Conservation (phyloP, 2,113 vertebrate genomes). For the Rhegmatorhina hoffmannsi region DNA sequence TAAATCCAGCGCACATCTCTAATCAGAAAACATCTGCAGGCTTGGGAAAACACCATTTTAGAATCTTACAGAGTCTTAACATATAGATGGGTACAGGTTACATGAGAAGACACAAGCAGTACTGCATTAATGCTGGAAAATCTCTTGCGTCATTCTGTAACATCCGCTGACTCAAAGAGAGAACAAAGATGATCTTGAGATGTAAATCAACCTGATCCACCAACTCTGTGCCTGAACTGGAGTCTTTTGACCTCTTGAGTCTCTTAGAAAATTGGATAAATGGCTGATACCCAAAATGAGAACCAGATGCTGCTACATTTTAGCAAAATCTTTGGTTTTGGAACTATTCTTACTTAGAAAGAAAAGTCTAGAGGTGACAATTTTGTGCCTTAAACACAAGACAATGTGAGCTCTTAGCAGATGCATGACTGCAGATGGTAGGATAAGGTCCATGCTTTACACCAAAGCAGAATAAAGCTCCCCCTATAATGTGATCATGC, state of each 20-base stretch:
- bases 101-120: background rate
- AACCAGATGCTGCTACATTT: constrained; percentile 26
- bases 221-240: background rate
- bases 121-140: background rate
- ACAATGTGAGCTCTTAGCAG: background rate
- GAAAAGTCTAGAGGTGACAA: background rate
- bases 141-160: background rate
- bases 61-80: background rate
- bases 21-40: background rate
- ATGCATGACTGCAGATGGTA: background rate
- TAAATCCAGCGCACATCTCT: background rate
- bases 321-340: background rate
- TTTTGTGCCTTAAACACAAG: background rate
- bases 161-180: background rate
- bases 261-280: background rate
- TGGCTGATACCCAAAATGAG: background rate
- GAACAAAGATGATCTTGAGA: background rate
- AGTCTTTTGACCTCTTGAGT: background rate
- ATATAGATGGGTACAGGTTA: background rate
- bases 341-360: background rate
- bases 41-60: background rate
- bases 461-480: background rate
- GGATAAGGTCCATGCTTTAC: background rate
- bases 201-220: background rate
- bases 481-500: accelerated